These are phyloP conservation scores for Dipodomys stephensi DNA, from an alignment of 2,113 vertebrate genomes.

Conservation along the genomic window DNA sequence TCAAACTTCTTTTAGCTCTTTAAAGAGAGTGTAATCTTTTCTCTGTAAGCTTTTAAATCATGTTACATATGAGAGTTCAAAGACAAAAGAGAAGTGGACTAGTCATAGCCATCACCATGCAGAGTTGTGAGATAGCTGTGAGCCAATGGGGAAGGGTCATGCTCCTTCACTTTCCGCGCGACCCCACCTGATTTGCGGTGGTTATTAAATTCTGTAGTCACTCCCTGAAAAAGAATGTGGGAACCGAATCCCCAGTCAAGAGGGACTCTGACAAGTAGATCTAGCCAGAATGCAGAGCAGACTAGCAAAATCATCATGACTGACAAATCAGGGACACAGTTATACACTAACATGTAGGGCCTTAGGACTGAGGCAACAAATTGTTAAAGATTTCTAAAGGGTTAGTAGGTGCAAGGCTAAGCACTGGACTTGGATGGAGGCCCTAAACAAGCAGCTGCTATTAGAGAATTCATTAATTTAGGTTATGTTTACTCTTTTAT, in stretches of 20 bases:
- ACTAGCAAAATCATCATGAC: neutral
- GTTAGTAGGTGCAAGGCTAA: slow-evolving; percentile 9
- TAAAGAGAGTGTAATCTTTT: neutral
- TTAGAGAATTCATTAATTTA: slow-evolving; percentile 31
- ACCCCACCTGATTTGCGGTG: neutral
- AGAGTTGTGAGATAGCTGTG: neutral
- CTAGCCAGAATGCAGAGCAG: neutral
- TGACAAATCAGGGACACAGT: neutral
- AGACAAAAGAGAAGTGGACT: neutral
- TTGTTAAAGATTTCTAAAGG: slow-evolving; percentile 18
- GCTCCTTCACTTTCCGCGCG: neutral
- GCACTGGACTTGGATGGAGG: slow-evolving; percentile 14
- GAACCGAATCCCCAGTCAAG: neutral
- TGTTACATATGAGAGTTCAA: neutral
- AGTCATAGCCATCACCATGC: neutral
- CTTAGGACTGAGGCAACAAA: neutral
- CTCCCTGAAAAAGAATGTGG: neutral
- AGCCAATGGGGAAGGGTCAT: too few species aligned
- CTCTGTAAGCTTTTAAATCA: neutral
- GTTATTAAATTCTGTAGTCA: neutral
- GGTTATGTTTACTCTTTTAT: slow-evolving; percentile 49
- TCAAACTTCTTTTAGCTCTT: neutral
- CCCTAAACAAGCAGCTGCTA: neutral
- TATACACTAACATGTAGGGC: neutral
- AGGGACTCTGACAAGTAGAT: neutral